phyloP scores from a whole-genome alignment of 2,797 vertebrate genomes.

The Pelodytes ibericus region DNA sequence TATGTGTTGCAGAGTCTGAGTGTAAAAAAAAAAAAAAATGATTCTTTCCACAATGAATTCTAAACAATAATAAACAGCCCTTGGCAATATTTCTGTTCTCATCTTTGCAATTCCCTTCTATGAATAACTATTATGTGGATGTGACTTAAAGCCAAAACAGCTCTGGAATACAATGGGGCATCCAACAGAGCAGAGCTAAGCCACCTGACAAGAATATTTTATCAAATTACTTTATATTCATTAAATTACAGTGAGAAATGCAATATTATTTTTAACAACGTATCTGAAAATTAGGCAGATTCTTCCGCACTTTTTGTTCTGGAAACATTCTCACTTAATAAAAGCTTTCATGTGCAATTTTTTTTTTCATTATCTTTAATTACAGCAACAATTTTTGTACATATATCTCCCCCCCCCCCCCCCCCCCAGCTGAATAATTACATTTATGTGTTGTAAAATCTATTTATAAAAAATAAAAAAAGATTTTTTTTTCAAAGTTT shows the following conservation, averaged over 20 bases:
- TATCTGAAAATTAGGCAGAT: not conserved
- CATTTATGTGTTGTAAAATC: too few relatives aligned
- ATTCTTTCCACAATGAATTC: not conserved
- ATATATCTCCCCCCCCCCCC: too few relatives aligned
- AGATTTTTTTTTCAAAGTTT: too few relatives aligned
- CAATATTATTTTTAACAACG: not conserved
- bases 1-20: too few relatives aligned
- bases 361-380: too few relatives aligned
- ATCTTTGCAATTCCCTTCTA: not conserved
- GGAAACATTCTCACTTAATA: too few relatives aligned
- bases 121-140: not conserved
- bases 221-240: conserved; percentile 10
- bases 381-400: too few relatives aligned
- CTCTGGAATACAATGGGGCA: conserved; percentile 1
- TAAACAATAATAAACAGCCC: not conserved
- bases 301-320: too few relatives aligned
- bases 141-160: conserved; percentile 8
- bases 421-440: too few relatives aligned
- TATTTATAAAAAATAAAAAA: too few relatives aligned
- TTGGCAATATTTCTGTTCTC: not conserved
- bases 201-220: conserved; percentile 20
- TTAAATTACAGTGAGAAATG: not conserved
- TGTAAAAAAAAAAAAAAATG: not conserved
- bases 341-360: too few relatives aligned
- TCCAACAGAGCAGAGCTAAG: conserved; percentile 4